Evolutionary conservation across 2,113 vertebrate genomes (phyloP), one percentile per base, ranked within the genome.

Genomic region (Aptenodytes forsteri): DNA sequence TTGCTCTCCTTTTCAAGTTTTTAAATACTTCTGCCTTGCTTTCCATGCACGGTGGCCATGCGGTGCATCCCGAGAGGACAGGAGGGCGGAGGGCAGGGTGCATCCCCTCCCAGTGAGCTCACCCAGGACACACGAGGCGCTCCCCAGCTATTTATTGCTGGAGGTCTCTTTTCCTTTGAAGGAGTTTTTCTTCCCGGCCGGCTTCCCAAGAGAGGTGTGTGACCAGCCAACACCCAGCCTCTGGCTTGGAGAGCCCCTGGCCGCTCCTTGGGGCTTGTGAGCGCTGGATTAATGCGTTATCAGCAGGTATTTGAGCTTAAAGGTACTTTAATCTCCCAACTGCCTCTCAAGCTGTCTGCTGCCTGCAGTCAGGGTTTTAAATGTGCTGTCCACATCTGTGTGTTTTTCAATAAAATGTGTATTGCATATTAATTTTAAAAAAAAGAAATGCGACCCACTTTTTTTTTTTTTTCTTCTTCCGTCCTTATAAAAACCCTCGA

Each of bases 11-110:
- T 65, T 16, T 6, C 69, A 9, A 13, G 7, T n/a, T 69, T 73
- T 77, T 38, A 1, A 23, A 7, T 30, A 2, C 10, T 83, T 52
- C 10, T 13, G 2, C 58, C 13, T 46, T 11, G 7, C 46, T 87
- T 64, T 27, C 78, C 16, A 0, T 5, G 42, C 42, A 1, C 1
- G 0, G 19, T 34, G 32, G 10, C 82, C 8, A 0, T 0, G 19
- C 23, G 2, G 11, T 54, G 49, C 59, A 50, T 81, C 83, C 54
- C 1, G 0, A 30, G 4, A n/a, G 65, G 49, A 18, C 56, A 47
- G 64, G 30, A 65, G 64, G 32, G 34, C 0, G 2, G 6, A 22
- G 34, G 14, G 18, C 12, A 38, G 55, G 55, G 7, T 11, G 2
- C 64, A 34, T 72, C 50, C 66, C 36, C 32, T 64, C 76, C 42